A percentile compares a stretch with the other conserved stretches of the same genome.
These are phyloP conservation scores for Himalopsyche phryganea DNA, from an alignment of 1,140 invertebrate species.

Conservation along the genomic window DNA sequence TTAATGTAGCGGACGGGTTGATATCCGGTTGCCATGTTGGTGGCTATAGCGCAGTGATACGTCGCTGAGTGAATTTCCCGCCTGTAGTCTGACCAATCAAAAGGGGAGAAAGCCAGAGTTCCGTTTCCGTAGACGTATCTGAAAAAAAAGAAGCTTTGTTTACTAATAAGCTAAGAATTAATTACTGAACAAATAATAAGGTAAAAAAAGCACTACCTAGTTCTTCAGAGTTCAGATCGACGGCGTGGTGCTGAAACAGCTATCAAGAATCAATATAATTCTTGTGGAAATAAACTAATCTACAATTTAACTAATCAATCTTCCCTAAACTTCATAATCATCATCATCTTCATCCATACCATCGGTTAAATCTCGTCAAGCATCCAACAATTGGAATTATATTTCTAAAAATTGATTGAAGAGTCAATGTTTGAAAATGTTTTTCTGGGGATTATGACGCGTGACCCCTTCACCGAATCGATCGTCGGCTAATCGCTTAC, in stretches of 20 bases:
- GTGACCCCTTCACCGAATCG: too few species aligned
- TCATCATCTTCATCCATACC: neutral
- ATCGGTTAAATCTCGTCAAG: neutral
- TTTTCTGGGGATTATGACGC: too few species aligned
- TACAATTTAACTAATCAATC: neutral
- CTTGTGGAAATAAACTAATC: neutral
- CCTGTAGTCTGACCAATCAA: conserved; percentile 68
- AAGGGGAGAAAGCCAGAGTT: conserved; percentile 75
- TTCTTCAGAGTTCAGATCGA: neutral
- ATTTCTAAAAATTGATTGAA: too few species aligned
- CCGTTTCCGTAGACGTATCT: conserved; percentile 78
- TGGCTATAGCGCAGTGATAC: conserved; percentile 76
- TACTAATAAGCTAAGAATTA: neutral
- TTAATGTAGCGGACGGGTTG: conserved; percentile 1
- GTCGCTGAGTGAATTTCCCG: conserved; percentile 75
- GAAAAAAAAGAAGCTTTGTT: conserved; percentile 30
- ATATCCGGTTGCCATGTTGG: conserved; percentile 37
- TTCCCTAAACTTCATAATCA: neutral
- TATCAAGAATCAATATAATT: conserved; percentile 6
- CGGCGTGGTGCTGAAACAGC: neutral
- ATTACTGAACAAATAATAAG: neutral
- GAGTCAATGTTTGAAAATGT: too few species aligned
- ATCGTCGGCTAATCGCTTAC: too few species aligned
- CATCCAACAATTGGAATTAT: too few species aligned
- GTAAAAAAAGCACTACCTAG: neutral